Conservation (phyloP, 1,140 invertebrate genomes). For the Hermetia illucens region DNA sequence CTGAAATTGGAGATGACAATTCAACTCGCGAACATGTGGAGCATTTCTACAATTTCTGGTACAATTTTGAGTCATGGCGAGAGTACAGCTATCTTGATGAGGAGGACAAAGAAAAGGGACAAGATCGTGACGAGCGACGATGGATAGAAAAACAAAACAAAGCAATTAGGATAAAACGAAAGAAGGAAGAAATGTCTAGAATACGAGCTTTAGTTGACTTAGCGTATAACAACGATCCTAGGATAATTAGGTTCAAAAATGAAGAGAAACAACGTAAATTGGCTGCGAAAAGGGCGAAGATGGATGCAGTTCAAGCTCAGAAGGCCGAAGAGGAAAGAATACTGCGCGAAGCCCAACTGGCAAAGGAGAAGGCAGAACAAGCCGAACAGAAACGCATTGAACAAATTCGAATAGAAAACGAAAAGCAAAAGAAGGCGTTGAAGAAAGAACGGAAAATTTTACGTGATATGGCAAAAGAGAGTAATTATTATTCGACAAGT, state of each 20-base stretch:
- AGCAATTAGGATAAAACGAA: constrained; percentile 72
- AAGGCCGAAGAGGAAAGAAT: constrained; percentile 69
- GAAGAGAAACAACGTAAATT: constrained; percentile 86
- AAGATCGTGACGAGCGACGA: constrained; percentile 85
- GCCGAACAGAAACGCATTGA: constrained; percentile 66
- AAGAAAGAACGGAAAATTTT: constrained; percentile 78
- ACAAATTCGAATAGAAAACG: constrained; percentile 72
- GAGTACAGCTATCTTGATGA: constrained; percentile 99
- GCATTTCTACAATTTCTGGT: constrained; percentile 84
- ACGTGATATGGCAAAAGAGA: constrained; percentile 70
- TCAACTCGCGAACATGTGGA: constrained; percentile 62
- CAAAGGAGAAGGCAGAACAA: constrained; percentile 70
- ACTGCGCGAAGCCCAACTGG: constrained; percentile 51
- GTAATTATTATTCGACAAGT: constrained; percentile 67
- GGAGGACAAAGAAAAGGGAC: constrained; percentile 95
- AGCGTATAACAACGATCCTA: constrained; percentile 86
- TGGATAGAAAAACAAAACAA: constrained; percentile 99
- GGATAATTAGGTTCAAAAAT: constrained; percentile 83
- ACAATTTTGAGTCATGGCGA: constrained; percentile 96
- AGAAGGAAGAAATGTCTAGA: constrained; percentile 92
- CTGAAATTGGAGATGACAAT: constrained; percentile 63
- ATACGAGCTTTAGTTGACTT: constrained; percentile 83
- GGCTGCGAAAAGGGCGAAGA: constrained; percentile 76
- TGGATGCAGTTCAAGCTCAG: constrained; percentile 72
- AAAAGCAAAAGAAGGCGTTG: constrained; percentile 65